phyloP scores from a whole-genome alignment of 2,888 invertebrate species.

The Drepana falcataria region DNA sequence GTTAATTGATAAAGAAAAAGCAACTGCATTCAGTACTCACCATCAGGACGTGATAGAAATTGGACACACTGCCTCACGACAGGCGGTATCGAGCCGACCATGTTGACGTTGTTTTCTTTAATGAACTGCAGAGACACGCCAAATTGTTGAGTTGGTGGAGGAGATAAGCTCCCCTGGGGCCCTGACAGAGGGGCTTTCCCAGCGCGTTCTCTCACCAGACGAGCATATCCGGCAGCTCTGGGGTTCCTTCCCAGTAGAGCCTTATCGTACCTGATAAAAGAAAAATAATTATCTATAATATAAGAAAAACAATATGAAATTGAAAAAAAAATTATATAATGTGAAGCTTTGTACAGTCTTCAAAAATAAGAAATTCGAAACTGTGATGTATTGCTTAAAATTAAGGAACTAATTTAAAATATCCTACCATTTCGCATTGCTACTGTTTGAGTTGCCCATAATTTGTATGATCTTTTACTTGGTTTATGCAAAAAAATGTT shows the following conservation, averaged over 20 bases:
- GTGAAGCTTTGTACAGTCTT: too few species aligned
- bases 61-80: constrained; percentile 94
- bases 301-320: too few species aligned
- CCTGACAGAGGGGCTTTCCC: constrained; percentile 17
- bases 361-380: too few species aligned
- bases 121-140: constrained; percentile 96
- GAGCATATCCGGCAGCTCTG: constrained; percentile 52
- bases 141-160: constrained; percentile 91
- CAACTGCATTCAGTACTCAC: constrained; percentile 65
- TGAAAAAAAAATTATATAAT: too few species aligned
- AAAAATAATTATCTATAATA: not conserved
- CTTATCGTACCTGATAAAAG: constrained; percentile 83
- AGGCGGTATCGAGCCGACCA: constrained; percentile 91
- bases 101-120: constrained; percentile 87
- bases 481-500: too few species aligned
- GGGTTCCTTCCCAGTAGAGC: constrained; percentile 81
- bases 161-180: constrained; percentile 31
- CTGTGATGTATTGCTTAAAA: too few species aligned
- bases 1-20: not conserved
- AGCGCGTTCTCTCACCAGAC: constrained; percentile 13
- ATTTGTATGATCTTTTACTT: too few species aligned
- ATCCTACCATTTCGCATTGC: too few species aligned
- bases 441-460: too few species aligned
- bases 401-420: too few species aligned
- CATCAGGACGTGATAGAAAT: constrained; percentile 92